A percentile compares a stretch with the other conserved stretches of the same genome.
Evolutionary conservation across 2,888 invertebrate genomes (phyloP).

Genomic region (Uloborus plumipes): DNA sequence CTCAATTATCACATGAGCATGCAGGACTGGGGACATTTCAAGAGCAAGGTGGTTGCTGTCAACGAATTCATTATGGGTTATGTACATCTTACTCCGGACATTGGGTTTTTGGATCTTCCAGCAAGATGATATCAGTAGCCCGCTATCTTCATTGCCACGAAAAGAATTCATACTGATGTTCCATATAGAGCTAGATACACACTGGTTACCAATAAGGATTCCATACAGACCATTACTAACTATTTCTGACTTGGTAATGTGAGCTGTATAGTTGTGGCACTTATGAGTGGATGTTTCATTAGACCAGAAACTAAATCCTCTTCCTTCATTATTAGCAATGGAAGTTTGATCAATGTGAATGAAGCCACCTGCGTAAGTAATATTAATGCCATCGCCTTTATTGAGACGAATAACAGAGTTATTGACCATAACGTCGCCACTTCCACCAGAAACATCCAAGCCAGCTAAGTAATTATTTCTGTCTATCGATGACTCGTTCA

Average conservation of each 20-base stretch:
- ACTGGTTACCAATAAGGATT: slow-evolving; percentile 92
- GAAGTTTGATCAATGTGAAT: slow-evolving; percentile 90
- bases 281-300: slow-evolving; percentile 89
- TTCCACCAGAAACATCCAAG: slow-evolving; percentile 88
- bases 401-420: slow-evolving; percentile 91
- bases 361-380: slow-evolving; percentile 94
- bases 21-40: slow-evolving; percentile 85
- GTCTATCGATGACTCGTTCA: slow-evolving; percentile 85
- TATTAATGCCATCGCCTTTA: slow-evolving; percentile 93
- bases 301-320: slow-evolving; percentile 90
- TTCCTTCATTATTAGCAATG: slow-evolving; percentile 88
- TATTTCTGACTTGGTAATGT: slow-evolving; percentile 87
- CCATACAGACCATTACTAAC: slow-evolving; percentile 89
- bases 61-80: slow-evolving; percentile 82
- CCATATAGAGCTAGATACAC: slow-evolving; percentile 77
- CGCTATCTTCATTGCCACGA: slow-evolving; percentile 82
- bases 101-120: slow-evolving; percentile 74
- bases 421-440: slow-evolving; percentile 94
- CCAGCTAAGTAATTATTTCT: slow-evolving; percentile 93
- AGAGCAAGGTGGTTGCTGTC: slow-evolving; percentile 81
- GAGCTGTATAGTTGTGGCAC: slow-evolving; percentile 83
- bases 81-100: slow-evolving; percentile 38
- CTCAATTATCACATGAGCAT: slow-evolving; percentile 83
- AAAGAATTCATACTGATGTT: slow-evolving; percentile 95
- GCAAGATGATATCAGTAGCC: slow-evolving; percentile 86